Percentiles rank a stretch among this genome's conserved stretches.
phyloP scores from a whole-genome alignment of 2,888 invertebrate species.

The Lottia gigantea region DNA sequence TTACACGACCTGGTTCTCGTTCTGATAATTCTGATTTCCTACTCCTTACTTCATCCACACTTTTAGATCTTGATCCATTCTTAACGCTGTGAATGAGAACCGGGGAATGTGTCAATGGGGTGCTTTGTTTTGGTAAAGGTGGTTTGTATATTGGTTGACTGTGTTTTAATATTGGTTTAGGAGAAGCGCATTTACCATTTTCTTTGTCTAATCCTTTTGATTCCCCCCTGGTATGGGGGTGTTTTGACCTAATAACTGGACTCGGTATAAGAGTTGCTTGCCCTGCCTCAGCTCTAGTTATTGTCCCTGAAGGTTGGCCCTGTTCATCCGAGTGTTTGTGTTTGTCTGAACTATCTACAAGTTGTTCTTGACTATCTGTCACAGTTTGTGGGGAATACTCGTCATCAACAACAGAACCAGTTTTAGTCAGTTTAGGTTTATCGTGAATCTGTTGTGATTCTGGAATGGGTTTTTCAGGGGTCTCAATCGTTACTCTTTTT shows the following conservation, averaged over 20 bases:
- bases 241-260: constrained; percentile 9
- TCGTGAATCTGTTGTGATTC: constrained; percentile 31
- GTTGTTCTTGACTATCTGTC: constrained; percentile 36
- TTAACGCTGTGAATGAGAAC: constrained; percentile 7
- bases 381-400: constrained; percentile 37
- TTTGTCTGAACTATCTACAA: constrained; percentile 16
- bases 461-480: constrained; percentile 54
- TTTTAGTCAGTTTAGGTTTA: constrained; percentile 23
- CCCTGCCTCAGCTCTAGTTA: constrained; percentile 9
- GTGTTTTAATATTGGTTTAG: constrained; percentile 9
- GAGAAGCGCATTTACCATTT: constrained; percentile 1
- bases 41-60: constrained; percentile 8
- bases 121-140: constrained; percentile 33
- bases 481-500: constrained; percentile 38
- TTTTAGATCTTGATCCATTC: constrained; percentile 8
- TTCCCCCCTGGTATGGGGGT: constrained; percentile 8
- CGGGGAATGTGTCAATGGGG: constrained; percentile 31
- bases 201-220: constrained; percentile 8
- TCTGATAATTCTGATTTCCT: background rate
- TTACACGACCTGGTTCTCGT: constrained; percentile 13
- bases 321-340: background rate
- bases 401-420: constrained; percentile 31
- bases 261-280: constrained; percentile 7
- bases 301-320: constrained; percentile 4
- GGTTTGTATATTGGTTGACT: constrained; percentile 26